phyloP scores from a whole-genome alignment of 1,140 invertebrate genomes.

The Hetaerina americana region DNA sequence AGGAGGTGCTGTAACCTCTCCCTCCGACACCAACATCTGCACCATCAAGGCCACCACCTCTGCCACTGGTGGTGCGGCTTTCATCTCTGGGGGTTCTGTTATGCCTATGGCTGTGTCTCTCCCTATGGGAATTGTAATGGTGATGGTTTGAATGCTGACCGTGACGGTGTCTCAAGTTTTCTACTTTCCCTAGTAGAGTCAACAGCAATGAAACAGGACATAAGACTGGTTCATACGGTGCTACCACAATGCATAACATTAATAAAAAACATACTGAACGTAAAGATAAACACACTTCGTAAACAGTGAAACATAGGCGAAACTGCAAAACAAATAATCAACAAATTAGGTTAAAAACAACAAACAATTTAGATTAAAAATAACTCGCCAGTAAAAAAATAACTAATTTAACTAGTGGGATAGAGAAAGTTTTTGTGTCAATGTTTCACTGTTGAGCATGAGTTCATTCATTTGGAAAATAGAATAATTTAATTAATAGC shows the following conservation, averaged over 20 bases:
- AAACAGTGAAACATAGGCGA: neutral
- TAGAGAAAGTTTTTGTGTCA: no score
- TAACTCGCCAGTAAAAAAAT: no score
- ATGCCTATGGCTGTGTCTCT: conserved; percentile 6
- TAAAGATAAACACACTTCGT: neutral
- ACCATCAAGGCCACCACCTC: neutral
- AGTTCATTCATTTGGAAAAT: neutral
- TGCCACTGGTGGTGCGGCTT: conserved; percentile 10
- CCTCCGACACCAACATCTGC: neutral
- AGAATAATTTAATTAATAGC: neutral
- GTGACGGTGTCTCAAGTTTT: conserved; percentile 25
- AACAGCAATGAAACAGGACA: conserved; percentile 4
- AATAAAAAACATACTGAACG: conserved; percentile 1
- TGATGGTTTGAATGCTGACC: conserved; percentile 9
- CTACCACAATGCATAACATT: conserved; percentile 7
- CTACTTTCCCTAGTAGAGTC: conserved; percentile 34
- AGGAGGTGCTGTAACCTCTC: neutral
- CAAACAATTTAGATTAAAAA: no score
- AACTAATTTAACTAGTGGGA: no score
- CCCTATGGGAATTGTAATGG: conserved; percentile 5
- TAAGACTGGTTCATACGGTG: conserved; percentile 6
- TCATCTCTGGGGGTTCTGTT: conserved; percentile 18
- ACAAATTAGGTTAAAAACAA: neutral
- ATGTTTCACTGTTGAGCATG: neutral
- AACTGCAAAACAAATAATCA: neutral